These are phyloP conservation scores for Hypolimnas misippus DNA, from an alignment of 2,888 invertebrate genomes.

Conservation along the genomic window DNA sequence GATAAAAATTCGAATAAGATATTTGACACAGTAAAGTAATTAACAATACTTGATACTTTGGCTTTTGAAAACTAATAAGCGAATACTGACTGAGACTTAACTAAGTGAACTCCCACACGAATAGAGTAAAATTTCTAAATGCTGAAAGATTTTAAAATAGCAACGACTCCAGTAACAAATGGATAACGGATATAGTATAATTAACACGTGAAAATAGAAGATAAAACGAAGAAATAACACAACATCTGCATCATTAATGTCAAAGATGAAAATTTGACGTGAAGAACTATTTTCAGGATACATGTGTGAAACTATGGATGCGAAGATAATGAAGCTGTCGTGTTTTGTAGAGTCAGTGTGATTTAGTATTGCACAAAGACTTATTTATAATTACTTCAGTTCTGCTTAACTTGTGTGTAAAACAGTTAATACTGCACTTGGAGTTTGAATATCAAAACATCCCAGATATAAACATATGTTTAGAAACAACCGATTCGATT, in stretches of 20 bases:
- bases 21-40: too few species aligned
- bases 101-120: too few species aligned
- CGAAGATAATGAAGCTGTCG: slow-evolving; percentile 31
- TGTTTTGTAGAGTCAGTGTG: slow-evolving; percentile 3
- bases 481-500: not conserved
- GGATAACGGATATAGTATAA: not conserved
- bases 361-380: not conserved
- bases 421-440: not conserved
- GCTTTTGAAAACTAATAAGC: too few species aligned
- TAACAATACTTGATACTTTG: too few species aligned
- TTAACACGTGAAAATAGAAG: not conserved
- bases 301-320: slow-evolving; percentile 25
- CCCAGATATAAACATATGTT: too few species aligned
- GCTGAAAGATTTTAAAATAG: too few species aligned
- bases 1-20: not conserved
- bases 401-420: not conserved
- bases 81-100: too few species aligned
- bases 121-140: too few species aligned
- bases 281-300: slow-evolving; percentile 30
- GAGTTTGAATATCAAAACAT: too few species aligned
- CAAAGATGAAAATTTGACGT: slow-evolving; percentile 28
- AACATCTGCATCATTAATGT: slow-evolving; percentile 26
- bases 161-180: not conserved
- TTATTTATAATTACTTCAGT: not conserved
- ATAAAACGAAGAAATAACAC: not conserved